These are phyloP conservation scores for Tachystola acroxantha DNA, from an alignment of 2,888 invertebrate genomes.

Conservation along the genomic window DNA sequence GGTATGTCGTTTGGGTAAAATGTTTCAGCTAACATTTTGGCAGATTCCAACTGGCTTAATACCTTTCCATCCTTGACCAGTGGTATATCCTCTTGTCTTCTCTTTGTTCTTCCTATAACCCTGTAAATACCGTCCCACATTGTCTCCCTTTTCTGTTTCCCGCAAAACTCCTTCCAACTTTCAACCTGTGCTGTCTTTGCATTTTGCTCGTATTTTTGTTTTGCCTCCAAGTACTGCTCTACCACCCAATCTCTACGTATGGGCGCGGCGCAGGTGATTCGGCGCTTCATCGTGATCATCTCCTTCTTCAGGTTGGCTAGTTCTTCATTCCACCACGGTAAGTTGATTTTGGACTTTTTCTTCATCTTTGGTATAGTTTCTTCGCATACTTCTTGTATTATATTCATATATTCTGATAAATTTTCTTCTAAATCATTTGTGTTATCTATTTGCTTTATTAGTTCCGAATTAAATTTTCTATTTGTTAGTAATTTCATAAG, in stretches of 20 bases:
- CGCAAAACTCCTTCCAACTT: slow-evolving; percentile 10
- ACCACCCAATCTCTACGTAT: slow-evolving; percentile 10
- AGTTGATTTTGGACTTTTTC: slow-evolving; percentile 1
- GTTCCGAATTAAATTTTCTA: neutral
- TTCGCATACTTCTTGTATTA: neutral
- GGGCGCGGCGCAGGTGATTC: slow-evolving; percentile 14
- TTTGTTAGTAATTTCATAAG: neutral
- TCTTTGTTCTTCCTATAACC: slow-evolving; percentile 1
- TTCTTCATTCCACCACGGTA: slow-evolving; percentile 18
- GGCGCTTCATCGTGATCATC: slow-evolving; percentile 11
- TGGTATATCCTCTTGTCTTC: slow-evolving; percentile 3
- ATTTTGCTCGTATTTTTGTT: neutral
- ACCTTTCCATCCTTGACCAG: slow-evolving; percentile 2
- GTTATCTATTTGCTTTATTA: slow-evolving; percentile 4
- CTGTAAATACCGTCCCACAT: slow-evolving; percentile 12
- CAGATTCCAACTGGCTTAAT: slow-evolving; percentile 7
- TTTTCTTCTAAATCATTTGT: slow-evolving; percentile 7
- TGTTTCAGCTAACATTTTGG: slow-evolving; percentile 2
- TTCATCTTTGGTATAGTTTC: slow-evolving; percentile 1
- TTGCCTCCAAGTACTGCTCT: neutral
- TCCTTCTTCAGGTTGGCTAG: slow-evolving; percentile 11
- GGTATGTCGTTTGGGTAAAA: slow-evolving; percentile 4
- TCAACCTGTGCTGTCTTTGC: neutral
- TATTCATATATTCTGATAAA: neutral
- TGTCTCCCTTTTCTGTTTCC: slow-evolving; percentile 7